Conservation (phyloP, 2,113 vertebrate species). For the Grammomys surdaster region DNA sequence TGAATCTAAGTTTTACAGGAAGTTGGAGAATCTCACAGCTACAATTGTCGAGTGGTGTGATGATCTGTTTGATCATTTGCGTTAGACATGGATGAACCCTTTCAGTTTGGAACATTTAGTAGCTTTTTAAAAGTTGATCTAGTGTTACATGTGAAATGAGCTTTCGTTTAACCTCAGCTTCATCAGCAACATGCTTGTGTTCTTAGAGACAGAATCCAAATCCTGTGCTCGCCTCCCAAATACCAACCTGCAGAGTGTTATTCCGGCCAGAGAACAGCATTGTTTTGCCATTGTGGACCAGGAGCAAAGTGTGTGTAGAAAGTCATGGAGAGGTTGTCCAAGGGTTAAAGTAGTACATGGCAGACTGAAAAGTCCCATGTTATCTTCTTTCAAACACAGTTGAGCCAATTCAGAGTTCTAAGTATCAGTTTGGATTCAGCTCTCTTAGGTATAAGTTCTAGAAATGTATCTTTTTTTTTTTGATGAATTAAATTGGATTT, state of each 20-base stretch:
- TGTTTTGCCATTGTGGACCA: neutral
- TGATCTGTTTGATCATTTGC: constrained; percentile 37
- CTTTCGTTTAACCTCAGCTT: neutral
- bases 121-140: neutral
- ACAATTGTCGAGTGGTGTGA: neutral
- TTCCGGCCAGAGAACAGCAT: neutral
- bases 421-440: neutral
- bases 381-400: neutral
- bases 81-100: neutral
- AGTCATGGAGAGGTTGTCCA: neutral
- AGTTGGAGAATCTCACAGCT: neutral
- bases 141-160: neutral
- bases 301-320: neutral
- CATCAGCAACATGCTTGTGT: neutral
- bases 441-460: neutral
- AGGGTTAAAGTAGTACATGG: neutral
- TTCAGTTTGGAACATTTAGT: neutral
- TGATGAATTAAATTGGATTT: neutral
- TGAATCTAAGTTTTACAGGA: neutral
- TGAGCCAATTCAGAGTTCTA: neutral
- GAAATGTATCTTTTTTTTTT: constrained; percentile 1
- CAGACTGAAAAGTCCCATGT: neutral
- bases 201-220: neutral
- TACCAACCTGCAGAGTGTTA: neutral
- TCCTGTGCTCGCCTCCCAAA: neutral